Conservation (phyloP, 2,888 invertebrate genomes). For the Lasioglossum calceatum region DNA sequence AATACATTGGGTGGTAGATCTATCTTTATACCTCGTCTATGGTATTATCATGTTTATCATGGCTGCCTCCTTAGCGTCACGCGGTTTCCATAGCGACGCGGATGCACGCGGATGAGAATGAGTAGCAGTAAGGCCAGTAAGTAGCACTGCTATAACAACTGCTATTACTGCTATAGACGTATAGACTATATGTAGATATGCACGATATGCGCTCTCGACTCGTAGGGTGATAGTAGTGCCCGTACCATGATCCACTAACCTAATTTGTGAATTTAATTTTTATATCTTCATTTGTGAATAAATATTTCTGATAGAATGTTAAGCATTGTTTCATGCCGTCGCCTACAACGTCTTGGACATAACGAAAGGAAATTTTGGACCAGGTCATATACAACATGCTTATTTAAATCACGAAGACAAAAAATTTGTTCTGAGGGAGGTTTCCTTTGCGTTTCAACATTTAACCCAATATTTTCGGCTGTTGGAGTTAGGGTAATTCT, state of each 20-base stretch:
- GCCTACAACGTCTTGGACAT: conserved; percentile 54
- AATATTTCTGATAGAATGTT: conserved; percentile 65
- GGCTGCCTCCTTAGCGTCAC: conserved; percentile 4
- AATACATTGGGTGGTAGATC: too few relatives aligned
- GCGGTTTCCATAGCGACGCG: neutral
- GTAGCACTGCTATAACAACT: too few relatives aligned
- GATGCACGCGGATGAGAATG: neutral
- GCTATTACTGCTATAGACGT: neutral
- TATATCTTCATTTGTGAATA: conserved; percentile 36
- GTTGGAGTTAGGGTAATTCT: conserved; percentile 70
- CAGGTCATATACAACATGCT: conserved; percentile 48
- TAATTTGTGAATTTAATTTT: conserved; percentile 48
- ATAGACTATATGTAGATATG: too few relatives aligned
- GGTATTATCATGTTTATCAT: neutral
- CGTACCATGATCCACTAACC: conserved; percentile 42
- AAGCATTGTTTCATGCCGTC: conserved; percentile 64
- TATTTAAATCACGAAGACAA: conserved; percentile 48
- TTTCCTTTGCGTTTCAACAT: conserved; percentile 52
- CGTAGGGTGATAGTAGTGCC: neutral
- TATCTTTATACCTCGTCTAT: too few relatives aligned
- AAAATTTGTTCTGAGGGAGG: conserved; percentile 60
- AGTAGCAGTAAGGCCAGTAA: too few relatives aligned
- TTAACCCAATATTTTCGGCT: conserved; percentile 40
- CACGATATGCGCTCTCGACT: too few relatives aligned
- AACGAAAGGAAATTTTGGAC: conserved; percentile 61